Percentiles rank a stretch among this genome's conserved stretches.
Conservation (phyloP, 2,113 vertebrate species). For the Chionomys nivalis region DNA sequence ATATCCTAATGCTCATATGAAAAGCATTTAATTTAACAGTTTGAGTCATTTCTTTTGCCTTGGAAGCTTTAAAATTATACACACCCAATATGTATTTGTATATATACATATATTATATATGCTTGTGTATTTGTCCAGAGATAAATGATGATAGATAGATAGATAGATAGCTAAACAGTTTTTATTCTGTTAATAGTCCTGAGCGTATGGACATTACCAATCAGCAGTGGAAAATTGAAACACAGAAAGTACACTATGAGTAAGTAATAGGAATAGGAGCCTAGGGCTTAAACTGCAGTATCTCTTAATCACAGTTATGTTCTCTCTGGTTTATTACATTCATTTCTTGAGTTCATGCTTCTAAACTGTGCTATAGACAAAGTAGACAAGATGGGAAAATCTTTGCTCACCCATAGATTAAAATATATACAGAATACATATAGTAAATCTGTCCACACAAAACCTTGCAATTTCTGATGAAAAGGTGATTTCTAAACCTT, state of each 20-base stretch:
- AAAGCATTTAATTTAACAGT: neutral
- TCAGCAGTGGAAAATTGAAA: neutral
- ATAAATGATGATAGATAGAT: too few species aligned
- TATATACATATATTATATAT: too few species aligned
- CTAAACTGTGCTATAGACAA: neutral
- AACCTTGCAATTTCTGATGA: neutral
- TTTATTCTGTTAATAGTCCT: neutral
- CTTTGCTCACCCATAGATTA: neutral
- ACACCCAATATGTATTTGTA: neutral
- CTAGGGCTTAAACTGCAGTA: neutral
- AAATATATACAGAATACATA: neutral
- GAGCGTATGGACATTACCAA: neutral
- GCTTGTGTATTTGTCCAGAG: too few species aligned
- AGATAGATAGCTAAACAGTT: neutral
- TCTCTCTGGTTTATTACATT: neutral
- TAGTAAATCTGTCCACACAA: neutral
- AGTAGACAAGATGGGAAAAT: neutral
- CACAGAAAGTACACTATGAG: neutral
- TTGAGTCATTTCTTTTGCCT: neutral
- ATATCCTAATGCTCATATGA: neutral
- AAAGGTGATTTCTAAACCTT: neutral
- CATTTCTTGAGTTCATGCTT: neutral
- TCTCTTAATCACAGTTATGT: neutral
- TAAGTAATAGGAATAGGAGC: neutral
- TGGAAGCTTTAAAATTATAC: neutral